Conservation (phyloP, 2,113 vertebrate species). For the Protomyctophum bolini region DNA sequence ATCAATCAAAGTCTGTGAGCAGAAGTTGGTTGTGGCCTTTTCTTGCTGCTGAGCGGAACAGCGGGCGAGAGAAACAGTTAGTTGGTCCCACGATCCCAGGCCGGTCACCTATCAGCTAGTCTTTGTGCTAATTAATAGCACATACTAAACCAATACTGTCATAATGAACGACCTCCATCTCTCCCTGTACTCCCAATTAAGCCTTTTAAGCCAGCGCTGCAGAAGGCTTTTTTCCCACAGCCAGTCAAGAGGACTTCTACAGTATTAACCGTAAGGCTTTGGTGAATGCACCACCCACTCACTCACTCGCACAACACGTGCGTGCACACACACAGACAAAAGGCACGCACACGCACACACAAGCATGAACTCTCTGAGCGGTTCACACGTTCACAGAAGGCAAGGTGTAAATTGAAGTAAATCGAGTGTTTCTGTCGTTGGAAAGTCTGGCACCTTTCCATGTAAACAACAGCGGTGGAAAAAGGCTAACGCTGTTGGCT, state of each 20-base stretch:
- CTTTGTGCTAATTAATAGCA: neutral
- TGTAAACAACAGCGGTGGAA: conserved; percentile 32
- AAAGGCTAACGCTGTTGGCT: conserved; percentile 54
- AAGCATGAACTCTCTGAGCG: conserved; percentile 1
- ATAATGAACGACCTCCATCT: neutral
- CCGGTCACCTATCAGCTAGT: conserved; percentile 6
- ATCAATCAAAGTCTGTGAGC: too few relatives aligned
- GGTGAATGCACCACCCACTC: conserved; percentile 21
- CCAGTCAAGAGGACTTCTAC: too few relatives aligned
- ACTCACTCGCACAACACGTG: conserved; percentile 31
- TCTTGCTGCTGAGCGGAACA: too few relatives aligned
- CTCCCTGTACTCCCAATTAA: conserved; percentile 2
- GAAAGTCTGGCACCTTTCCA: conserved; percentile 61
- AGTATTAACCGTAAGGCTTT: conserved; percentile 24
- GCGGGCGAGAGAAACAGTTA: too few relatives aligned
- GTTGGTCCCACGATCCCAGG: neutral
- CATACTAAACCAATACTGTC: conserved; percentile 1
- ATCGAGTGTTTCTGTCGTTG: conserved; percentile 12
- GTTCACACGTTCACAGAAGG: conserved; percentile 49
- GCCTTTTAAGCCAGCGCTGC: neutral
- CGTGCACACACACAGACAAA: neutral
- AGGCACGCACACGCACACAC: neutral
- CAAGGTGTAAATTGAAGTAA: conserved; percentile 69
- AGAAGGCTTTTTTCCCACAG: conserved; percentile 20
- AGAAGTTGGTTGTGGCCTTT: too few relatives aligned